phyloP scores from a whole-genome alignment of 2,113 vertebrate genomes.

The Amphiprion percula region DNA sequence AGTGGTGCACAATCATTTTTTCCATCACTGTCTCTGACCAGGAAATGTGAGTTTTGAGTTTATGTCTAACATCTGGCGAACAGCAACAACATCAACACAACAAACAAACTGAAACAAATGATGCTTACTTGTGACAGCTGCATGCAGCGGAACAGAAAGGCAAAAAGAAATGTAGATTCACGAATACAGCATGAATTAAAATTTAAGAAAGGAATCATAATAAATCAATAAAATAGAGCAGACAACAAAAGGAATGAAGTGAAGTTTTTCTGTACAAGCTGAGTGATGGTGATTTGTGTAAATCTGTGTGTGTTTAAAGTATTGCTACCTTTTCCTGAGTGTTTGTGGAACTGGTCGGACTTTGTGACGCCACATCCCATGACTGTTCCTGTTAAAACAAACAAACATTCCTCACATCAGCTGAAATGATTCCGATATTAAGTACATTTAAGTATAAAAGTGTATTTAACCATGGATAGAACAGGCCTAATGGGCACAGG shows the following conservation, averaged over 20 bases:
- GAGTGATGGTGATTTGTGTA: not conserved
- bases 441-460: not conserved
- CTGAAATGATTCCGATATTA: not conserved
- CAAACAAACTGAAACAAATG: not conserved
- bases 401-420: conserved; percentile 21
- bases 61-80: conserved; percentile 16
- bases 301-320: not conserved
- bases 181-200: not conserved
- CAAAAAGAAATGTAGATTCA: not conserved
- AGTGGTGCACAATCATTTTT: not conserved
- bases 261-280: not conserved
- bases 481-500: no score
- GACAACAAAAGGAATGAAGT: not conserved
- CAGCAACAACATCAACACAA: conserved; percentile 3
- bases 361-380: conserved; percentile 88
- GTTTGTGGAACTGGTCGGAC: conserved; percentile 78
- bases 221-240: not conserved
- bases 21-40: not conserved
- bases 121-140: conserved; percentile 81
- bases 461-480: no score
- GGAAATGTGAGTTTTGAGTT: not conserved
- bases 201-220: not conserved
- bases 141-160: conserved; percentile 23
- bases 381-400: conserved; percentile 65
- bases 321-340: conserved; percentile 77